Conservation (phyloP, 2,113 vertebrate genomes). For the Engystomops pustulosus region DNA sequence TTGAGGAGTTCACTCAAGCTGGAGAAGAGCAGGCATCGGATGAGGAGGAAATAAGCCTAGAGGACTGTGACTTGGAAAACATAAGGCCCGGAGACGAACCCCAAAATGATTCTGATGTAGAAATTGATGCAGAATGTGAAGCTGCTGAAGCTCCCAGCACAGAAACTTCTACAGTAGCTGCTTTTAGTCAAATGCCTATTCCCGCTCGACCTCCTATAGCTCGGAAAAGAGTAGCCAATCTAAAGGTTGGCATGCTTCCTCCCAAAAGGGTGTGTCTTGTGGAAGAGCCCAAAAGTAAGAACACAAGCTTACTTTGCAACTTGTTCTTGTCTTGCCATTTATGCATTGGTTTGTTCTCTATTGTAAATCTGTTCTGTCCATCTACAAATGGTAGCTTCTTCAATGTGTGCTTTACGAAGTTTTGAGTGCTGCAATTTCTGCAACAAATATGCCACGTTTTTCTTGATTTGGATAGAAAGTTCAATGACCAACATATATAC, state of each 20-base stretch:
- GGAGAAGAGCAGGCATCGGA: slow-evolving; percentile 64
- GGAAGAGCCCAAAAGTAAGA: slow-evolving; percentile 75
- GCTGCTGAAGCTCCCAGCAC: slow-evolving; percentile 63
- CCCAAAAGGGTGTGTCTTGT: slow-evolving; percentile 78
- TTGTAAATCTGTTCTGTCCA: too few species aligned
- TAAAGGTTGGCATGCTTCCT: slow-evolving; percentile 78
- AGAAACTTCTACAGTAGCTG: slow-evolving; percentile 52
- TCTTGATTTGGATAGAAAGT: too few species aligned
- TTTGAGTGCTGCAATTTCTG: too few species aligned
- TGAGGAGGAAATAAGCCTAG: slow-evolving; percentile 62
- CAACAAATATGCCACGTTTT: too few species aligned
- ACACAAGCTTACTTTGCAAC: too few species aligned
- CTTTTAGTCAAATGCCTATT: slow-evolving; percentile 63
- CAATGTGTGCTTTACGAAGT: too few species aligned
- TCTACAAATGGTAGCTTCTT: too few species aligned
- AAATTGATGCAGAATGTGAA: slow-evolving; percentile 66
- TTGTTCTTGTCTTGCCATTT: too few species aligned
- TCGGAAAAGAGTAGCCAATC: slow-evolving; percentile 75
- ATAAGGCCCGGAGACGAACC: slow-evolving; percentile 29
- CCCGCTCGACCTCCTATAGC: slow-evolving; percentile 65
- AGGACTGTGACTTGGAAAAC: slow-evolving; percentile 58
- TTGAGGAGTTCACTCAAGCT: slow-evolving; percentile 71
- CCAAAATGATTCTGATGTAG: slow-evolving; percentile 59
- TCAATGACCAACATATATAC: too few species aligned
- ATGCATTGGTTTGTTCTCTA: too few species aligned